These are phyloP conservation scores for Euzophera pinguis DNA, from an alignment of 2,888 invertebrate genomes.

Conservation along the genomic window DNA sequence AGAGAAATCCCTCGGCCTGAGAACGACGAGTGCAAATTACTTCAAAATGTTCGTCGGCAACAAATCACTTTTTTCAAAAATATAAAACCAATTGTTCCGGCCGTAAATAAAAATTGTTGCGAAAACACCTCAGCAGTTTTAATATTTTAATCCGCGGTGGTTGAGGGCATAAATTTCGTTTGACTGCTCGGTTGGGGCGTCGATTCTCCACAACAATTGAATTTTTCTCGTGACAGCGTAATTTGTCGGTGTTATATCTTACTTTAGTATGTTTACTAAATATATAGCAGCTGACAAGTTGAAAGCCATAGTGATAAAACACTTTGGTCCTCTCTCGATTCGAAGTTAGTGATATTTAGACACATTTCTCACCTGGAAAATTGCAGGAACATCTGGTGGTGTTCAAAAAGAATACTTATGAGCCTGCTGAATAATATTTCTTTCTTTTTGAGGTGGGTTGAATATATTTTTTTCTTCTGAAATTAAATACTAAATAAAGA, in stretches of 20 bases:
- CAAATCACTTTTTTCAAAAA: constrained; percentile 57
- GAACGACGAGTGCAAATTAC: constrained; percentile 26
- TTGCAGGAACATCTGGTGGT: too few relatives aligned
- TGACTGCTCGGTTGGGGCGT: constrained; percentile 47
- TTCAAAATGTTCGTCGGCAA: constrained; percentile 45
- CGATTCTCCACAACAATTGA: constrained; percentile 29
- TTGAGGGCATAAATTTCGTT: constrained; percentile 59
- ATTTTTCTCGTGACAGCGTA: constrained; percentile 1
- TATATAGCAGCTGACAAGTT: too few relatives aligned
- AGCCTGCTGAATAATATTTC: too few relatives aligned
- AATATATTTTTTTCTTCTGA: too few relatives aligned
- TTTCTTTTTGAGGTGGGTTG: too few relatives aligned
- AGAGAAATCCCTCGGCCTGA: constrained; percentile 22
- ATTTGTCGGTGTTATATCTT: not conserved
- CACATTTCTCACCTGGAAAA: too few relatives aligned
- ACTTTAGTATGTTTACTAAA: too few relatives aligned
- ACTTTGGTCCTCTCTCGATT: too few relatives aligned
- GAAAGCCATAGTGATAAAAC: too few relatives aligned
- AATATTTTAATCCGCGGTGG: constrained; percentile 63
- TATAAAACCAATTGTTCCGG: constrained; percentile 53
- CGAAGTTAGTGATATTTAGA: too few relatives aligned
- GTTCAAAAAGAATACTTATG: too few relatives aligned
- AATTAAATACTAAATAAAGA: too few relatives aligned
- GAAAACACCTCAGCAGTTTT: constrained; percentile 71
- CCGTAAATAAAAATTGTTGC: constrained; percentile 64